Evolutionary conservation across 2,113 vertebrate species (phyloP), one percentile per base, ranked within the genome.

Genomic region (Gambusia holbrooki): DNA sequence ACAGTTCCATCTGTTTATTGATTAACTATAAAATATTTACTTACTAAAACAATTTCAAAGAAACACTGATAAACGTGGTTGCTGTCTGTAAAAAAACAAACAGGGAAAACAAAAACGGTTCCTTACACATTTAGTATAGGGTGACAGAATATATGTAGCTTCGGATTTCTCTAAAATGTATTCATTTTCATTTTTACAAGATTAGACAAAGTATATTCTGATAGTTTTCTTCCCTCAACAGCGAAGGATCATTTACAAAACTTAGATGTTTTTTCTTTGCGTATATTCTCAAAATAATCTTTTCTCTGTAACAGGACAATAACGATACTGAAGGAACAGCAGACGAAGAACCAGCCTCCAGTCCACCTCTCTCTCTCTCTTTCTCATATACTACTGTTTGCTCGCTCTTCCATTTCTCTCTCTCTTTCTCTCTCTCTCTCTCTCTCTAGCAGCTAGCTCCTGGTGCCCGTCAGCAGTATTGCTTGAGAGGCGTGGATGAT

Each of bases 21-120:
- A 94, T 94, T 90, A 93, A 92, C 94, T 95, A 95, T 92, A 95
- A 95, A 95, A 95, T 95, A 94, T 90, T 85, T 88, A 93, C 87
- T 92, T 94, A 93, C 94, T 95, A 94, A 94, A 95, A 94, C 93
- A 89, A 93, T 93, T 90, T 84, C 83, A 94, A 94, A 94, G 89
- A 93, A 94, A 95, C 92, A 94, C 94, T 93, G 94, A 93, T 93
- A 93, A 94, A 93, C 89, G 73, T 92, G 85, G 90, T 92, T 92
- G 88, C 85, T 65, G 84, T 92, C 90, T 88, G 93, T 93, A 92
- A 95, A 94, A 94, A 73, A 82, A 67, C 76, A 81, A 77, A 82
- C 65, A 82, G 86, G 81, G 87, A 73, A 82, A 67, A 78, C 79
- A 76, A 82, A 67, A 82, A 87, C 68, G 77, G 82, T 80, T 93